These are phyloP conservation scores for Orthonevra nobilis DNA, from an alignment of 2,888 invertebrate species.

Conservation along the genomic window DNA sequence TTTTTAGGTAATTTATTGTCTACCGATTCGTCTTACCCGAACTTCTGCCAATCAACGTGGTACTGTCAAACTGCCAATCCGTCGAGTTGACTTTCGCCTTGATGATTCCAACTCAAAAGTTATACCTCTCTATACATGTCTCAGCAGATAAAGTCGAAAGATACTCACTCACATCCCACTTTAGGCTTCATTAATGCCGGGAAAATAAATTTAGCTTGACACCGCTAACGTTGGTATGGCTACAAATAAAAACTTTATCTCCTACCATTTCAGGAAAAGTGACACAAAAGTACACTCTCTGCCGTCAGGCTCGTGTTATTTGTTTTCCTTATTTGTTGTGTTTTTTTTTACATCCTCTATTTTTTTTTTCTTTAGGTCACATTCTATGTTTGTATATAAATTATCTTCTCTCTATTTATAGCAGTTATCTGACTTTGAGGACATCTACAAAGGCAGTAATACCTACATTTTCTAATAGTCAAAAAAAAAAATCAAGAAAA, in stretches of 20 bases:
- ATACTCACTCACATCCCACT: neutral
- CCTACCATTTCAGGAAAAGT: conserved; percentile 15
- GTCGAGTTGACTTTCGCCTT: conserved; percentile 32
- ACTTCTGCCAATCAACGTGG: conserved; percentile 36
- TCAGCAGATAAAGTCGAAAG: conserved; percentile 17
- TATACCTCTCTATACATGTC: conserved; percentile 44
- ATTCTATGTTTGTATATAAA: conserved; percentile 22
- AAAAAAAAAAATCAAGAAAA: conserved; percentile 74
- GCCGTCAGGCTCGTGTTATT: too few relatives aligned
- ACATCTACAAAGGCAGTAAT: conserved; percentile 87
- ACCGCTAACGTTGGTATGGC: conserved; percentile 54
- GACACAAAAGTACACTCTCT: conserved; percentile 36
- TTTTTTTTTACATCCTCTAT: too few relatives aligned
- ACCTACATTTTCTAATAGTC: conserved; percentile 91
- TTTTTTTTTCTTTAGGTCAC: neutral
- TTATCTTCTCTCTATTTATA: conserved; percentile 80
- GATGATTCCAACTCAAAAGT: conserved; percentile 27
- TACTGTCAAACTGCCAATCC: conserved; percentile 41
- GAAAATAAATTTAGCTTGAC: too few relatives aligned
- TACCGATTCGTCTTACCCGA: conserved; percentile 55
- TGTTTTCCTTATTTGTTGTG: too few relatives aligned
- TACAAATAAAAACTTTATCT: neutral
- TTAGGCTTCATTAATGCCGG: neutral
- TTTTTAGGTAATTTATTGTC: conserved; percentile 60
- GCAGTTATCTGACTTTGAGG: conserved; percentile 86